Conservation (phyloP, 2,113 vertebrate species). For the Loxodonta africana region DNA sequence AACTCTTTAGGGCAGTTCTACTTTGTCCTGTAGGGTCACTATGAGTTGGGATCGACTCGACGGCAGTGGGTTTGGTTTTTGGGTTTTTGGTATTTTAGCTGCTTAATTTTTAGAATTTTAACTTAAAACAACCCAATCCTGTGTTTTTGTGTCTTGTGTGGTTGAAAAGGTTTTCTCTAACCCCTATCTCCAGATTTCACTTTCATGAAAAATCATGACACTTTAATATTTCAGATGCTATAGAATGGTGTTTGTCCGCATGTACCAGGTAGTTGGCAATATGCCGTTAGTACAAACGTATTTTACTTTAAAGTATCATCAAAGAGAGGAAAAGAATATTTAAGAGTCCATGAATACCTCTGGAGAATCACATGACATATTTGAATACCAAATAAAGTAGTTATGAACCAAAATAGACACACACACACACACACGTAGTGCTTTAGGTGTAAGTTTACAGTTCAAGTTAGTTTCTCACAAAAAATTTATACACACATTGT, state of each 20-base stretch:
- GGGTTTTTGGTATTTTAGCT: background rate
- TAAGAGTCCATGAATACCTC: slow-evolving; percentile 76
- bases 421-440: no score
- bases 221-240: slow-evolving; percentile 63
- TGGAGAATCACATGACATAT: slow-evolving; percentile 70
- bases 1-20: no score
- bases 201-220: background rate
- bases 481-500: no score
- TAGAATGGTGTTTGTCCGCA: background rate
- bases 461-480: no score
- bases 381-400: slow-evolving; percentile 81
- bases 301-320: slow-evolving; percentile 77
- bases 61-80: no score
- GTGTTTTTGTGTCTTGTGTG: background rate
- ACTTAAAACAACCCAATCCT: background rate
- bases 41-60: no score
- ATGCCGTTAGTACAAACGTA: slow-evolving; percentile 41
- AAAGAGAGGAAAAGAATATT: slow-evolving; percentile 75
- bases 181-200: background rate
- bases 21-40: no score
- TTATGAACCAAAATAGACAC: slow-evolving; percentile 44
- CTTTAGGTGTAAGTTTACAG: no score
- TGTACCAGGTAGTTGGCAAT: slow-evolving; percentile 51
- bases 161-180: background rate
- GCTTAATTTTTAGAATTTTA: background rate